Conservation (phyloP, 2,113 vertebrate species). For the Erythrolamprus reginae region DNA sequence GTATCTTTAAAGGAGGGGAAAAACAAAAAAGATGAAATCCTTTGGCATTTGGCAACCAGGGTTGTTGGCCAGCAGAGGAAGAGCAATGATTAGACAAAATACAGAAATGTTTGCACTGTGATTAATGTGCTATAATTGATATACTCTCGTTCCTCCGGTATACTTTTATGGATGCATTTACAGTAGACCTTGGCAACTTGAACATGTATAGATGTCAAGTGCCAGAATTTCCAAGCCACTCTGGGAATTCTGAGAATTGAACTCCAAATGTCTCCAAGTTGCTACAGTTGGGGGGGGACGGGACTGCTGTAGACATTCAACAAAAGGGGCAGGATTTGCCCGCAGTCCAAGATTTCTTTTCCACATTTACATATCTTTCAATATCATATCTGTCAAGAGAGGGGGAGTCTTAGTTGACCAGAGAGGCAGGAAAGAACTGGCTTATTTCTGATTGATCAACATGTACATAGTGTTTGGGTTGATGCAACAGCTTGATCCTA, state of each 20-base stretch:
- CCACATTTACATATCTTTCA: neutral
- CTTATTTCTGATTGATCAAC: neutral
- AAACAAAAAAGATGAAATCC: neutral
- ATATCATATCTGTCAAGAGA: neutral
- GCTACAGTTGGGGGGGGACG: neutral
- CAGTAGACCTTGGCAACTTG: neutral
- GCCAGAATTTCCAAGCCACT: neutral
- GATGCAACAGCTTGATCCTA: neutral
- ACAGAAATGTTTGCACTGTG: neutral
- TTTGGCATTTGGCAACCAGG: neutral
- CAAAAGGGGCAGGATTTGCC: neutral
- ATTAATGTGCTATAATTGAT: neutral
- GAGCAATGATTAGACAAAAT: neutral
- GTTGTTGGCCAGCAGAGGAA: neutral
- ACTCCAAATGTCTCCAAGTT: neutral
- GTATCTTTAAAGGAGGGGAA: neutral
- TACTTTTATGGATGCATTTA: neutral
- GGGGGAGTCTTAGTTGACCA: neutral
- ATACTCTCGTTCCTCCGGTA: neutral
- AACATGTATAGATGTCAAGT: neutral
- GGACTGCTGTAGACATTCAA: neutral
- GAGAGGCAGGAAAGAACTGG: neutral
- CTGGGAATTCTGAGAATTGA: neutral
- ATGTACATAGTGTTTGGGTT: neutral
- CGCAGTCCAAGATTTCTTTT: neutral